These are phyloP conservation scores for Halcyon badia DNA, from an alignment of 2,797 vertebrate species.

Conservation along the genomic window DNA sequence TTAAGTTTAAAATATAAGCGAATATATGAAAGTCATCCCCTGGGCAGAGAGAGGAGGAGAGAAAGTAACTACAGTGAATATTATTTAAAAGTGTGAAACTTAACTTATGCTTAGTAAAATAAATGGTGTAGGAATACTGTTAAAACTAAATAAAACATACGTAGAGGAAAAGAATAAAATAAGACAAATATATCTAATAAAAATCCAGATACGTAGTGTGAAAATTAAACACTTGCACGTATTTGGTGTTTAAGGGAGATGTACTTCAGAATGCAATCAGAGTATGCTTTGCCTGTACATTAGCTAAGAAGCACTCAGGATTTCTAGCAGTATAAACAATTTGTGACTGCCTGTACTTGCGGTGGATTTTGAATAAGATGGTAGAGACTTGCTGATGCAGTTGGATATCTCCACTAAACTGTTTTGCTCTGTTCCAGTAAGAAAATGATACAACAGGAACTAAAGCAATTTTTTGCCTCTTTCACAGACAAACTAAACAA, in stretches of 20 bases:
- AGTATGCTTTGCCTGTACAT: neutral
- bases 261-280: too few species aligned
- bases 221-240: neutral
- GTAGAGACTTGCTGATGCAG: neutral
- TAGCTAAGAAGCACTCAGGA: neutral
- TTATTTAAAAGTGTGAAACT: neutral
- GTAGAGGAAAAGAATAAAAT: neutral
- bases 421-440: neutral
- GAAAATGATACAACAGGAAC: neutral
- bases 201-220: neutral
- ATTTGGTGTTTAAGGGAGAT: neutral
- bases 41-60: neutral
- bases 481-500: neutral
- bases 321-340: neutral
- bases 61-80: neutral
- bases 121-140: neutral
- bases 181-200: neutral
- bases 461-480: neutral
- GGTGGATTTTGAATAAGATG: neutral
- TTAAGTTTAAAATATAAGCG: neutral
- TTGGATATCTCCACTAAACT: neutral
- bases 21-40: neutral
- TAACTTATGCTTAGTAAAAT: neutral
- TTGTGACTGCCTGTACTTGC: accelerated
- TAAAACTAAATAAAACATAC: neutral